Evolutionary conservation across 2,888 invertebrate species (phyloP).

Genomic region (Yponomeuta malinellus): DNA sequence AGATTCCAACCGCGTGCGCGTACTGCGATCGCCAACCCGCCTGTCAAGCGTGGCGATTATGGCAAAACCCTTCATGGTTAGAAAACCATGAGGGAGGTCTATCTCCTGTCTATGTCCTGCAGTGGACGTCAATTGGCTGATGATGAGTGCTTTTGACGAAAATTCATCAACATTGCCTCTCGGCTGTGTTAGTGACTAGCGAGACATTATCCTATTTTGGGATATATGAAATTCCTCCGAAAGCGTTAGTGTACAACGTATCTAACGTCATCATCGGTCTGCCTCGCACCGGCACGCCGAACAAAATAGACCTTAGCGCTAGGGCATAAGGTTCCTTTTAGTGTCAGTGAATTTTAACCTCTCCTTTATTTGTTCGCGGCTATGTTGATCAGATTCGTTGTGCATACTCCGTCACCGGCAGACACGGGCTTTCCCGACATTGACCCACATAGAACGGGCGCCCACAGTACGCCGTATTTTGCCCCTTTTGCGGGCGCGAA

Average conservation of each 20-base stretch:
- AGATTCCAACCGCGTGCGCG: too few species aligned
- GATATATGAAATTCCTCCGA: neutral
- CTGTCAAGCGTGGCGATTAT: too few species aligned
- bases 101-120: too few species aligned
- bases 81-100: too few species aligned
- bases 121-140: too few species aligned
- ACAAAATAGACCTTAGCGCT: constrained; percentile 38
- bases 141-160: neutral
- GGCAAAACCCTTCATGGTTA: too few species aligned
- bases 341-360: constrained; percentile 36
- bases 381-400: constrained; percentile 75
- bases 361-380: constrained; percentile 65
- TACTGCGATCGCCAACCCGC: too few species aligned
- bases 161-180: neutral
- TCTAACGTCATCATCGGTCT: constrained; percentile 13
- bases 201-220: neutral
- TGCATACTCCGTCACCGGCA: constrained; percentile 75
- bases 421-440: constrained; percentile 77
- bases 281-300: neutral
- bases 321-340: constrained; percentile 36
- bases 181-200: neutral
- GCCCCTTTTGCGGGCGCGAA: constrained; percentile 77
- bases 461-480: constrained; percentile 76
- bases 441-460: constrained; percentile 76
- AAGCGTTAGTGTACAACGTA: constrained; percentile 4